Percentiles rank a stretch among this genome's conserved stretches.
Conservation (phyloP, 2,113 vertebrate species). For the Otocyon megalotis region DNA sequence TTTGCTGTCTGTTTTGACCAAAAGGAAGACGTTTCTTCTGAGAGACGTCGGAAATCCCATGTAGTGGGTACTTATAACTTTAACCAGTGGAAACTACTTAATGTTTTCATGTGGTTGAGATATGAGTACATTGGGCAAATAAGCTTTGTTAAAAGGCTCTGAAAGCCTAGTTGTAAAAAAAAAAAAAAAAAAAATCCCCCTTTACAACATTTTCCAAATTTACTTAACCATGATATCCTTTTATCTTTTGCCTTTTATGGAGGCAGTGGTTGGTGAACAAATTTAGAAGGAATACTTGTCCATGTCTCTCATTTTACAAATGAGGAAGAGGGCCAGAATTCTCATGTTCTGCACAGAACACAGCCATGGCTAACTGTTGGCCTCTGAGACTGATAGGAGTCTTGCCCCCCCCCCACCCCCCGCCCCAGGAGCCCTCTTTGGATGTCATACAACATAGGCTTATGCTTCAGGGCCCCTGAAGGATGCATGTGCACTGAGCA, state of each 20-base stretch:
- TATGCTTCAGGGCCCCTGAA: not conserved
- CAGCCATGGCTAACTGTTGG: too few species aligned
- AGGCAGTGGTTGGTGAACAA: not conserved
- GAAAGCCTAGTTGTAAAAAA: not conserved
- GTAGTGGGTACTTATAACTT: not conserved
- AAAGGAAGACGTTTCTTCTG: not conserved
- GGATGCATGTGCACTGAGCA: not conserved
- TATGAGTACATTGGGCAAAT: not conserved
- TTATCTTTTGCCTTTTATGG: not conserved
- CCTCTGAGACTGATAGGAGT: not conserved
- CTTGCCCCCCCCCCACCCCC: fast-evolving
- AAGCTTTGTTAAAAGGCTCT: not conserved
- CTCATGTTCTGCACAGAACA: not conserved
- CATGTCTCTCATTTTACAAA: not conserved
- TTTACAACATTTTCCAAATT: not conserved
- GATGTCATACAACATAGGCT: not conserved
- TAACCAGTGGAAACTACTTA: not conserved
- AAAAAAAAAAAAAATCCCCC: not conserved
- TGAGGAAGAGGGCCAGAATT: not conserved
- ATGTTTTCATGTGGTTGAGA: not conserved
- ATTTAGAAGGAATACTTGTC: not conserved
- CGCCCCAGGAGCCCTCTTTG: not conserved
- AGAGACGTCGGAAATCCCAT: not conserved
- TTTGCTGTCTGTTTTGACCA: not conserved
- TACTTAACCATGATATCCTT: not conserved